Conservation (phyloP, 2,888 invertebrate species). For the Stomorhina lunata region DNA sequence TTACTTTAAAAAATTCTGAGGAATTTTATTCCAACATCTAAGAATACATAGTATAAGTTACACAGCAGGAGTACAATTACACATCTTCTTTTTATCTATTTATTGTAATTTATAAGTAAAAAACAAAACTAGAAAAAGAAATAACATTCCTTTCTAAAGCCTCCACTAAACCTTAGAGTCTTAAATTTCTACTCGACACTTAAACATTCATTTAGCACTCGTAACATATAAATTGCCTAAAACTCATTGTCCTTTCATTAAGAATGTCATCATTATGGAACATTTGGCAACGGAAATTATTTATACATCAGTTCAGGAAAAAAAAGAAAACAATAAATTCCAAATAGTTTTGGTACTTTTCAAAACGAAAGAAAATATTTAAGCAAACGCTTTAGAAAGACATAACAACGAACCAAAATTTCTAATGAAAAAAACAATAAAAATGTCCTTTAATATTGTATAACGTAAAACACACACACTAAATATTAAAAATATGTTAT, state of each 20-base stretch:
- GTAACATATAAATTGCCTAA: not conserved
- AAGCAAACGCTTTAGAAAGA: too few species aligned
- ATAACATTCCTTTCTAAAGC: not conserved
- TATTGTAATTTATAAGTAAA: too few species aligned
- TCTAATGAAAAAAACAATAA: conserved; percentile 30
- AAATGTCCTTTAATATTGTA: not conserved
- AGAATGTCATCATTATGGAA: conserved; percentile 17
- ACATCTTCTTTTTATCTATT: too few species aligned
- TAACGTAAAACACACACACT: not conserved
- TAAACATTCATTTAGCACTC: not conserved
- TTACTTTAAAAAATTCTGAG: not conserved
- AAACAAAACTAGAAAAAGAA: not conserved
- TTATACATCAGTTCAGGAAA: not conserved
- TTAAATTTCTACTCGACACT: not conserved
- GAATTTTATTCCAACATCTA: too few species aligned
- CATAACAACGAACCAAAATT: conserved; percentile 7
- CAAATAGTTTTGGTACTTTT: too few species aligned
- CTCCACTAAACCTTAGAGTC: not conserved
- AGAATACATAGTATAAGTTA: too few species aligned
- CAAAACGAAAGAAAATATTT: too few species aligned
- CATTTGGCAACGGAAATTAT: conserved; percentile 32
- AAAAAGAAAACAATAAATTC: conserved; percentile 16
- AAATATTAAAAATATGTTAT: not conserved
- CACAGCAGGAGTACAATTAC: too few species aligned
- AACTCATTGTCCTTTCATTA: conserved; percentile 3